Percentiles rank a stretch among this genome's conserved stretches.
These are phyloP conservation scores for Neoscelio sp. DNA, from an alignment of 2,888 invertebrate species.

Conservation along the genomic window DNA sequence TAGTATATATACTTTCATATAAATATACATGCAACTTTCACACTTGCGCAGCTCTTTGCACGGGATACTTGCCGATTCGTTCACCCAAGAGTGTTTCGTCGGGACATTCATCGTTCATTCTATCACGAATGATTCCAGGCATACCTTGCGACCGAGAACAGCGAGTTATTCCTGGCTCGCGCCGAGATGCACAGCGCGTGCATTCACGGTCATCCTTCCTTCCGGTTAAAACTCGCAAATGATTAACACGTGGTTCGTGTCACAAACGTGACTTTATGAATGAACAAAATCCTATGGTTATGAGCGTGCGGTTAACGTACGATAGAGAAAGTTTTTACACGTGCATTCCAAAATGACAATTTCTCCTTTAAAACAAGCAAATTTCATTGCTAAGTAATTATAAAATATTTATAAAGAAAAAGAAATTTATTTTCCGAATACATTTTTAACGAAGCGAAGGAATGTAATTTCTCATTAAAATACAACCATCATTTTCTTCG, in stretches of 20 bases:
- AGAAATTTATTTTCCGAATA: too few relatives aligned
- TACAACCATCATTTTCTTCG: too few relatives aligned
- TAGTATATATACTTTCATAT: constrained; percentile 19
- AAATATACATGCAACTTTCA: constrained; percentile 51
- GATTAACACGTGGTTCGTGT: constrained; percentile 72
- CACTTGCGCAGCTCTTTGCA: constrained; percentile 50
- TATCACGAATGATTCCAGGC: constrained; percentile 72
- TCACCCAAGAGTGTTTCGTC: constrained; percentile 28
- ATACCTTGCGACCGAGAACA: constrained; percentile 62
- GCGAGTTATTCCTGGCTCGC: constrained; percentile 73
- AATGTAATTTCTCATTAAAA: too few relatives aligned
- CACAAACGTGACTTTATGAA: constrained; percentile 66
- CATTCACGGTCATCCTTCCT: constrained; percentile 71
- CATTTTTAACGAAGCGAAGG: too few relatives aligned
- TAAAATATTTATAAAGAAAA: too few relatives aligned
- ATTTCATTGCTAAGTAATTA: too few relatives aligned
- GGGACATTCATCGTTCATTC: constrained; percentile 68
- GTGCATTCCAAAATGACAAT: constrained; percentile 3
- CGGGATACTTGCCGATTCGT: constrained; percentile 18
- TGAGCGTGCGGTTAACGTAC: constrained; percentile 6
- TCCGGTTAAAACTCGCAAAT: constrained; percentile 71
- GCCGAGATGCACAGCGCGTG: constrained; percentile 69
- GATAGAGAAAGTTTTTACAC: constrained; percentile 18
- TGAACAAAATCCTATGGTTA: constrained; percentile 46
- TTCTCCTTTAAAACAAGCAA: constrained; percentile 8